A percentile compares a stretch with the other conserved stretches of the same genome.
Evolutionary conservation across 1,140 invertebrate species (phyloP).

Genomic region (Venturia canescens): DNA sequence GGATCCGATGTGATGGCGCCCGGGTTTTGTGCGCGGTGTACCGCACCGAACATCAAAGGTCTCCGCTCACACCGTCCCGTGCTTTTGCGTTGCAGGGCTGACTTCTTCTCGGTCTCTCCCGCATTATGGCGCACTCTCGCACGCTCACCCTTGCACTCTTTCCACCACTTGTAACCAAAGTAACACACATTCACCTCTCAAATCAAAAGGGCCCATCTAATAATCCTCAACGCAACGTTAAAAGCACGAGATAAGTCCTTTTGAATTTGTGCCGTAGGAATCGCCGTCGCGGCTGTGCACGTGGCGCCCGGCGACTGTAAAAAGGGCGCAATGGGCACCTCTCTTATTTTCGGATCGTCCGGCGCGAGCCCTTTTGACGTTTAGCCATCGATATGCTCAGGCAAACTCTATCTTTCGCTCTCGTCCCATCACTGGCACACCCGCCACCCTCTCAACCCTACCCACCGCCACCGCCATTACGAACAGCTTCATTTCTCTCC

Average conservation of each 20-base stretch:
- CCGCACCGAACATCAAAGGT: conserved; percentile 41
- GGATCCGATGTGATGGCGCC: conserved; percentile 26
- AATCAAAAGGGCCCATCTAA: background rate
- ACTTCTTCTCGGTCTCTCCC: background rate
- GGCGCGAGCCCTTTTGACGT: background rate
- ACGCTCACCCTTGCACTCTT: background rate
- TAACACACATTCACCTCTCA: background rate
- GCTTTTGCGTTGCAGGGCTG: background rate
- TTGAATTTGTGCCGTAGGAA: background rate
- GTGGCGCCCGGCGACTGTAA: background rate
- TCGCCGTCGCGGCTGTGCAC: background rate
- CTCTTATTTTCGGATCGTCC: background rate
- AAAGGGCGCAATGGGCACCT: background rate
- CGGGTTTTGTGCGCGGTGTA: conserved; percentile 35
- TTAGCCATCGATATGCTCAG: background rate
- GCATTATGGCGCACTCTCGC: background rate
- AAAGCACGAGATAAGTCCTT: background rate
- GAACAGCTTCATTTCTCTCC: background rate
- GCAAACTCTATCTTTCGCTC: background rate
- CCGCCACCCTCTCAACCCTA: conserved; percentile 4
- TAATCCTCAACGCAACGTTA: background rate
- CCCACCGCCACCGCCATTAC: background rate
- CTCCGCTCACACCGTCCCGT: conserved; percentile 21
- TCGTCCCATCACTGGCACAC: background rate
- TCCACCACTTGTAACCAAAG: background rate